phyloP scores from a whole-genome alignment of 2,797 vertebrate genomes.

The Sphaeramia orbicularis region DNA sequence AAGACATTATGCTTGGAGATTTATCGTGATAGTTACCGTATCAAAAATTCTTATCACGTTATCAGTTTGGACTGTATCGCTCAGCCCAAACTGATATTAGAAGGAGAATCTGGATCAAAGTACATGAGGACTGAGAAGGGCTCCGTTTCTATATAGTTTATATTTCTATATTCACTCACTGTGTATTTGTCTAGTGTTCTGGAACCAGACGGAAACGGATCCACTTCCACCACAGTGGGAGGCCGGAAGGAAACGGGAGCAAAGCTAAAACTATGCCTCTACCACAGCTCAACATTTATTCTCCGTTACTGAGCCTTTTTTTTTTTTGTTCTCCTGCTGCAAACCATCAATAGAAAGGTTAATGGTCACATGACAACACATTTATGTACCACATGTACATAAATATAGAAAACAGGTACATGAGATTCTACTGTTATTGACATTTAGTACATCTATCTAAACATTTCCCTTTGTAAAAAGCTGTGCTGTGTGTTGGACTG shows the following conservation, averaged over 20 bases:
- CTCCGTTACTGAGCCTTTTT: constrained; percentile 12
- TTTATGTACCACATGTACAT: constrained; percentile 53
- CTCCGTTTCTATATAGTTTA: constrained; percentile 19
- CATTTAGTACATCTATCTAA: constrained; percentile 50
- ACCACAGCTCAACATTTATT: constrained; percentile 8
- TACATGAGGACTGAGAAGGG: constrained; percentile 55
- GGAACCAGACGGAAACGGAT: constrained; percentile 63
- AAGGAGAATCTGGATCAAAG: constrained; percentile 52
- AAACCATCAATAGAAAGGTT: constrained; percentile 63
- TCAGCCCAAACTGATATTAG: constrained; percentile 22
- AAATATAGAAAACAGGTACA: constrained; percentile 32
- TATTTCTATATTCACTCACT: constrained; percentile 51
- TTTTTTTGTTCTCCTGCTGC: constrained; percentile 38
- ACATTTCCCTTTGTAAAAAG: constrained; percentile 76
- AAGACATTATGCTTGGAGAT: too few species aligned
- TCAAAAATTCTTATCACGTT: too few species aligned
- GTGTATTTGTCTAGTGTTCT: constrained; percentile 63
- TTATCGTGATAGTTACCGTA: too few species aligned
- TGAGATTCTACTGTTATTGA: constrained; percentile 60
- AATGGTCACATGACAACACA: constrained; percentile 47
- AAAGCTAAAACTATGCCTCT: constrained; percentile 34
- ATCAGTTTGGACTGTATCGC: too few species aligned
- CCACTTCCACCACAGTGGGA: constrained; percentile 62
- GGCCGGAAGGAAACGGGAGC: constrained; percentile 52
- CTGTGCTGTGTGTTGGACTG: constrained; percentile 54